These are phyloP conservation scores for Scaptodrosophila latifasciaeformis DNA, from an alignment of 2,888 invertebrate species.

Conservation along the genomic window DNA sequence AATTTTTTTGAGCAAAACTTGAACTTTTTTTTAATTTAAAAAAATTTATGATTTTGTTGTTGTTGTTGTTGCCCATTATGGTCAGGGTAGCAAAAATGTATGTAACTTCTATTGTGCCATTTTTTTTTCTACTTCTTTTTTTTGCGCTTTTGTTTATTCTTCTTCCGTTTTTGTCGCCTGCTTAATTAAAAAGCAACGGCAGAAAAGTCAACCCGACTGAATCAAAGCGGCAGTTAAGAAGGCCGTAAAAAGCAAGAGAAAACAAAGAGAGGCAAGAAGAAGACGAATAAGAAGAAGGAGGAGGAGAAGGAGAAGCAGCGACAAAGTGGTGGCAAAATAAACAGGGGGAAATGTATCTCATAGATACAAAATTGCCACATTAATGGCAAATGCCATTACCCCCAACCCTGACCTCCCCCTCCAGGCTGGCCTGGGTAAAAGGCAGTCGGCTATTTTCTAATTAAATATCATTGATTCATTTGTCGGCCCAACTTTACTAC, in stretches of 20 bases:
- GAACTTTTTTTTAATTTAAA: background rate
- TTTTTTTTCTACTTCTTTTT: conserved; percentile 7
- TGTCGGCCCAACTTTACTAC: conserved; percentile 12
- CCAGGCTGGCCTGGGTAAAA: background rate
- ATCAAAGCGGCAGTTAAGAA: conserved; percentile 10
- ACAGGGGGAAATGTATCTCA: conserved; percentile 54
- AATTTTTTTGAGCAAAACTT: no score
- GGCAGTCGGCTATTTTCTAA: conserved; percentile 50
- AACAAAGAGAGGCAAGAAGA: conserved; percentile 26
- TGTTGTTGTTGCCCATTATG: no score
- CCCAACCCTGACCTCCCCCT: background rate
- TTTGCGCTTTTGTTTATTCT: background rate
- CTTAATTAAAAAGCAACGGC: conserved; percentile 57
- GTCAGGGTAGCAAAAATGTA: no score
- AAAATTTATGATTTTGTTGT: no score
- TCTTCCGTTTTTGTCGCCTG: conserved; percentile 7
- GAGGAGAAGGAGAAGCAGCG: conserved; percentile 28
- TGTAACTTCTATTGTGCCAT: conserved; percentile 1
- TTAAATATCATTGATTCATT: conserved; percentile 65
- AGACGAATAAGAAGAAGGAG: conserved; percentile 1
- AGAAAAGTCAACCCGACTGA: conserved; percentile 36
- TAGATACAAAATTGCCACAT: conserved; percentile 53
- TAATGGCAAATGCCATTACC: conserved; percentile 24
- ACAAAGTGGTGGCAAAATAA: conserved; percentile 18
- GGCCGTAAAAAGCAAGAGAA: conserved; percentile 7